These are phyloP conservation scores for Actenoides hombroni DNA, from an alignment of 2,113 vertebrate genomes.

Conservation along the genomic window DNA sequence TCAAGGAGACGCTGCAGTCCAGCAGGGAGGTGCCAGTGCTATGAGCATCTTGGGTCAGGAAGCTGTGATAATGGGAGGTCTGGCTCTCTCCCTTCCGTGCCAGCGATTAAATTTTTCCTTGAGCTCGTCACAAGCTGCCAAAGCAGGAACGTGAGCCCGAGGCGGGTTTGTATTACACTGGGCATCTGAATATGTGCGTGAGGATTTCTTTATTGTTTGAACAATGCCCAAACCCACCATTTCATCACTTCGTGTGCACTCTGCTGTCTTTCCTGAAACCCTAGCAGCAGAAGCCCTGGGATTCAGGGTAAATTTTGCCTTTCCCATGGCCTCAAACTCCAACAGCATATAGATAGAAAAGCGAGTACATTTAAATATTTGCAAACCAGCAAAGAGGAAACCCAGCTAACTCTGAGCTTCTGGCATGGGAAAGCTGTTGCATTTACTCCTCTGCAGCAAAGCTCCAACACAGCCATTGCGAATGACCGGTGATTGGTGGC, in stretches of 20 bases:
- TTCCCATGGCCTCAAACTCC: background rate
- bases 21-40: background rate
- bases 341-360: background rate
- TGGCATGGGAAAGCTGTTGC: background rate
- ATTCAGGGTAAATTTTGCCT: background rate
- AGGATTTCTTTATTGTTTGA: background rate
- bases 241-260: background rate
- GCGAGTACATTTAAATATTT: background rate
- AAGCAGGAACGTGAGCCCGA: fast-evolving
- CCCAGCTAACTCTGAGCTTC: background rate
- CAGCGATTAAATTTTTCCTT: background rate
- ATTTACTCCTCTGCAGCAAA: background rate
- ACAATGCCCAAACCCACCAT: background rate
- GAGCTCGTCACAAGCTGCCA: background rate
- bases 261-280: background rate
- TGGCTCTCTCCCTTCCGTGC: background rate
- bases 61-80: background rate
- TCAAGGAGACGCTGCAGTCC: background rate
- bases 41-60: fast-evolving
- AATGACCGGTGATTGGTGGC: fast-evolving
- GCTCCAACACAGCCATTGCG: background rate
- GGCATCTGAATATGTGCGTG: fast-evolving
- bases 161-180: background rate
- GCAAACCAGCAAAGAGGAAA: background rate
- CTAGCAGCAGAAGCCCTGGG: background rate